A percentile compares a stretch with the other conserved stretches of the same genome.
Evolutionary conservation across 2,113 vertebrate genomes (phyloP).

Genomic region (Halichoerus grypus): DNA sequence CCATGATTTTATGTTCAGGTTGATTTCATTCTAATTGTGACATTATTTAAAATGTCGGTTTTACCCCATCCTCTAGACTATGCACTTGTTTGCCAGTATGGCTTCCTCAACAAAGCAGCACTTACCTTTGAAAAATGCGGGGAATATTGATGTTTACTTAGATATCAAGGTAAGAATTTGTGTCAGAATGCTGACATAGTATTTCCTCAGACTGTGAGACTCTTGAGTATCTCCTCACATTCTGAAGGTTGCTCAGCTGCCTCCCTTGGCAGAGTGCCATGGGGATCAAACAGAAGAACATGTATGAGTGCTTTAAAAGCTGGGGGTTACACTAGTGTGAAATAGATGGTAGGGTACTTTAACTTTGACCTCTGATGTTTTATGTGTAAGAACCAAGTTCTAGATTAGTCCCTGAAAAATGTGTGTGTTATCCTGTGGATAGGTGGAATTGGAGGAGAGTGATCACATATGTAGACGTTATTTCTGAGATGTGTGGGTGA

Average conservation of each 20-base stretch:
- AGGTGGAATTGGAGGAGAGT: not conserved
- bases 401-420: not conserved
- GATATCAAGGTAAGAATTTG: conserved; percentile 91
- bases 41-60: not conserved
- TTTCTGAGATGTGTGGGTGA: not conserved
- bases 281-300: not conserved
- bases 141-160: conserved; percentile 94
- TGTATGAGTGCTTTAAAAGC: not conserved
- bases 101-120: conserved; percentile 90
- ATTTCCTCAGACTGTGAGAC: not conserved
- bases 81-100: conserved; percentile 88
- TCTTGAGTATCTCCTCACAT: not conserved
- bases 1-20: not conserved
- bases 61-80: conserved; percentile 87
- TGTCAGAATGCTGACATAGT: not conserved
- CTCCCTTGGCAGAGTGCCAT: not conserved
- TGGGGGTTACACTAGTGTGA: not conserved
- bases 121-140: conserved; percentile 96
- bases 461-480: not conserved
- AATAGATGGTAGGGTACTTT: not conserved
- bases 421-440: not conserved
- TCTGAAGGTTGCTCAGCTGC: not conserved
- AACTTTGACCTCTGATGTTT: not conserved
- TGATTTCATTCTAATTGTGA: not conserved
- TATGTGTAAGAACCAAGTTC: not conserved